Evolutionary conservation across 2,888 invertebrate genomes (phyloP).

Genomic region (Pristionchus japonicus): DNA sequence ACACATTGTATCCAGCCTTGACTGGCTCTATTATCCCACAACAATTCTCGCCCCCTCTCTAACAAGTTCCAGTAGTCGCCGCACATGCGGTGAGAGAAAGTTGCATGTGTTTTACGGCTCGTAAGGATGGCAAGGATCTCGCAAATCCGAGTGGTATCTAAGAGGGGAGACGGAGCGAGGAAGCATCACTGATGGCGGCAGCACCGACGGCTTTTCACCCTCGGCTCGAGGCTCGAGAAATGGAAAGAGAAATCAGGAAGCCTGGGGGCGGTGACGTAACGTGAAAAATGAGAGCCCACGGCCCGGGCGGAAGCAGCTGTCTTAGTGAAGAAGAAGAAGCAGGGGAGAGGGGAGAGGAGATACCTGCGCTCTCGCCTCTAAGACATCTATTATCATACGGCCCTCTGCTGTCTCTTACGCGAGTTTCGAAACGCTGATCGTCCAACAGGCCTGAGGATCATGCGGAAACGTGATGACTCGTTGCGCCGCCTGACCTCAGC

Average conservation of each 20-base stretch:
- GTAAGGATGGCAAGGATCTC: not conserved
- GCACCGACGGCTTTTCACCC: too few relatives aligned
- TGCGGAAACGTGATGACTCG: not conserved
- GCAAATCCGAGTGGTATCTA: not conserved
- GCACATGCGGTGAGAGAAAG: not conserved
- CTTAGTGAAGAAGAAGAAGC: not conserved
- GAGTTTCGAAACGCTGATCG: not conserved
- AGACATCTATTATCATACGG: not conserved
- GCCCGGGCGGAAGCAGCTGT: constrained; percentile 4
- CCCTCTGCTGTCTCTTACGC: not conserved
- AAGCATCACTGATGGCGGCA: not conserved
- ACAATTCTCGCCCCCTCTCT: not conserved
- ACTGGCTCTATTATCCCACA: not conserved
- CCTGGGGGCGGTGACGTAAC: not conserved
- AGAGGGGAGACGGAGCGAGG: not conserved
- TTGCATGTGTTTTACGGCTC: constrained; percentile 5
- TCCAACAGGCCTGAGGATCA: not conserved
- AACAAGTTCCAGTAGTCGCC: not conserved
- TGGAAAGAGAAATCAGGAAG: not conserved
- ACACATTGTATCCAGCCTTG: not conserved
- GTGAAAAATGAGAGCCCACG: constrained; percentile 29
- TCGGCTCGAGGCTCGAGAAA: not conserved
- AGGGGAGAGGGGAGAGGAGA: not conserved
- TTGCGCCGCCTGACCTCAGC: not conserved
- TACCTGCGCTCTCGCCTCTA: constrained; percentile 22